A percentile compares a stretch with the other conserved stretches of the same genome.
Conservation (phyloP, 2,888 invertebrate genomes). For the Palloptera scutellata region DNA sequence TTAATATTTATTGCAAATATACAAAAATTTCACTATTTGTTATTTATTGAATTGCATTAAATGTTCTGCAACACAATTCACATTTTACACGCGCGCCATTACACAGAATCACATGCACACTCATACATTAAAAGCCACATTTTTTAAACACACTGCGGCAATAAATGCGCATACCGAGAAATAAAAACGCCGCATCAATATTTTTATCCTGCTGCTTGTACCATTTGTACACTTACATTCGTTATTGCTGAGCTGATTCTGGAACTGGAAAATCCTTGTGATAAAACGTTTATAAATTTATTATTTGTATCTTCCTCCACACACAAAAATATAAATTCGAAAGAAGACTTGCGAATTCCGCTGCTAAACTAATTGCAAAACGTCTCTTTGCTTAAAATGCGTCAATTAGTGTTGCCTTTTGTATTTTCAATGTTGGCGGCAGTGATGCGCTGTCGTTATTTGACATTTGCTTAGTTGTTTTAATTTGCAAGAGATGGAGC, state of each 20-base stretch:
- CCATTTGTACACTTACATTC: conserved; percentile 13
- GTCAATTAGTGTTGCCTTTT: too few species aligned
- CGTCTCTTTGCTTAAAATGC: too few species aligned
- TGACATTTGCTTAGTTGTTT: too few species aligned
- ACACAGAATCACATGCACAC: conserved; percentile 18
- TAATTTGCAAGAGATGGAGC: too few species aligned
- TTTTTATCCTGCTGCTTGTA: not conserved
- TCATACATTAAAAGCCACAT: conserved; percentile 3
- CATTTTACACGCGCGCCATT: not conserved
- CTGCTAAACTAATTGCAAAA: conserved; percentile 14
- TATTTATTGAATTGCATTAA: not conserved
- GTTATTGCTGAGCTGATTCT: not conserved
- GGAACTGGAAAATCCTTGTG: too few species aligned
- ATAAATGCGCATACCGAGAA: not conserved
- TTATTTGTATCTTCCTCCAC: conserved; percentile 5
- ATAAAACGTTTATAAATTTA: not conserved
- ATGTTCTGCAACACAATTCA: not conserved
- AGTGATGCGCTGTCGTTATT: too few species aligned
- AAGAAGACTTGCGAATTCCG: conserved; percentile 7
- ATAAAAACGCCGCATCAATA: not conserved
- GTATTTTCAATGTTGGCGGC: too few species aligned
- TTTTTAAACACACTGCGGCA: not conserved
- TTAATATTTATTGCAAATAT: not conserved
- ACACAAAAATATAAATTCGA: conserved; percentile 5
- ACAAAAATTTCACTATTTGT: not conserved